Percentiles rank a stretch among this genome's conserved stretches.
phyloP scores from a whole-genome alignment of 2,113 vertebrate genomes.

The Beaufortia kweichowensis region DNA sequence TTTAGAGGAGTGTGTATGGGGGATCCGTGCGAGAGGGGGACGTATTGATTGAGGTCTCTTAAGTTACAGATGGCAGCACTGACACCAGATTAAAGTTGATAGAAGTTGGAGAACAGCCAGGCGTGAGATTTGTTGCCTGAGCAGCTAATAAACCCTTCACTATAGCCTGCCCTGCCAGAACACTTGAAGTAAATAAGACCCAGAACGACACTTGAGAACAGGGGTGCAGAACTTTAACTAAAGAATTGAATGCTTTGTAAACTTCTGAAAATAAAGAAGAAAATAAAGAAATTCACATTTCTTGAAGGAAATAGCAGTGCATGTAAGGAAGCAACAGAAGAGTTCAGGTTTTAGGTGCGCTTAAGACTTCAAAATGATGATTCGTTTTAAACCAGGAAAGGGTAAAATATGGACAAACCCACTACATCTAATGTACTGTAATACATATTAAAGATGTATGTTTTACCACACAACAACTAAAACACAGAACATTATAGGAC shows the following conservation, averaged over 20 bases:
- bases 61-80: constrained; percentile 38
- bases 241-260: not conserved
- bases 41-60: constrained; percentile 39
- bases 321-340: not conserved
- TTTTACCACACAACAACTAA: too few species aligned
- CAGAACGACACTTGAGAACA: not conserved
- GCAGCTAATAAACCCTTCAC: not conserved
- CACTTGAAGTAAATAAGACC: not conserved
- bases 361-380: too few species aligned
- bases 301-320: not conserved
- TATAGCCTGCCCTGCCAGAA: not conserved
- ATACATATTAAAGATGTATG: too few species aligned
- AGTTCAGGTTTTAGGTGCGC: not conserved
- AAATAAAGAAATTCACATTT: constrained; percentile 5
- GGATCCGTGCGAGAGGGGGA: not conserved
- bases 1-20: constrained; percentile 8
- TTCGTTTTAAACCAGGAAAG: too few species aligned
- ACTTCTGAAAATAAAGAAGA: too few species aligned
- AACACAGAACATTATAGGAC: too few species aligned
- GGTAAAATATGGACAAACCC: too few species aligned
- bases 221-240: not conserved
- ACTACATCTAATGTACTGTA: too few species aligned
- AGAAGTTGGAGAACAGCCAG: constrained; percentile 31
- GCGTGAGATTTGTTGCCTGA: constrained; percentile 19
- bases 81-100: constrained; percentile 32